Evolutionary conservation across 2,797 vertebrate genomes (phyloP).

Genomic region (Tapera naevia): DNA sequence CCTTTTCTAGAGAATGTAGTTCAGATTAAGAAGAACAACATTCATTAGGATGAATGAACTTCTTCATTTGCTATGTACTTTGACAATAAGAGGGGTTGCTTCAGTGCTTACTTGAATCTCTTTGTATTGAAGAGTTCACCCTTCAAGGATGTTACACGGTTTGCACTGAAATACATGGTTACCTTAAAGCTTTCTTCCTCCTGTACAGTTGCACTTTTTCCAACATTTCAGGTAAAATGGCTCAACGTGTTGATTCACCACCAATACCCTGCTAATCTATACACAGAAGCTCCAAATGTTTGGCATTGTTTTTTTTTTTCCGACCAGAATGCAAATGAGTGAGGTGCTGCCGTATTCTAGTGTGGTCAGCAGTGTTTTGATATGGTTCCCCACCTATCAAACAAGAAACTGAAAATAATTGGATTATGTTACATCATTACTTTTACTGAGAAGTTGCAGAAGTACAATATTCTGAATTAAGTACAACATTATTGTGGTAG

Average conservation of each 20-base stretch:
- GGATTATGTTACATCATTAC: neutral
- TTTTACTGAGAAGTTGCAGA: neutral
- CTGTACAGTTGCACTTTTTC: neutral
- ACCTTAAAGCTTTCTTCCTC: neutral
- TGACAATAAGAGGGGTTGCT: neutral
- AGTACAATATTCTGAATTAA: conserved; percentile 6
- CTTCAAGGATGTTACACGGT: neutral
- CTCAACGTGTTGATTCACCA: neutral
- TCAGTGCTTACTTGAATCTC: neutral
- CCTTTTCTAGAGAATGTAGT: neutral
- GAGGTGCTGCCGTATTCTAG: neutral
- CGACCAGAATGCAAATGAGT: neutral
- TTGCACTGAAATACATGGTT: neutral
- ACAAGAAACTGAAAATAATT: neutral
- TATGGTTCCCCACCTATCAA: neutral
- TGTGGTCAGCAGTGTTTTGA: neutral
- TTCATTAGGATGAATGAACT: neutral
- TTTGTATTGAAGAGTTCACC: neutral
- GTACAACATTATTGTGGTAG: neutral
- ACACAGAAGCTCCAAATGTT: neutral
- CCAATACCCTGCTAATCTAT: neutral
- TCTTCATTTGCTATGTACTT: neutral
- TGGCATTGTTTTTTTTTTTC: neutral
- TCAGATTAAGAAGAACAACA: neutral
- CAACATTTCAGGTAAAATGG: neutral